phyloP scores from a whole-genome alignment of 1,140 invertebrate species.

The Leptinotarsa undecemlineata region DNA sequence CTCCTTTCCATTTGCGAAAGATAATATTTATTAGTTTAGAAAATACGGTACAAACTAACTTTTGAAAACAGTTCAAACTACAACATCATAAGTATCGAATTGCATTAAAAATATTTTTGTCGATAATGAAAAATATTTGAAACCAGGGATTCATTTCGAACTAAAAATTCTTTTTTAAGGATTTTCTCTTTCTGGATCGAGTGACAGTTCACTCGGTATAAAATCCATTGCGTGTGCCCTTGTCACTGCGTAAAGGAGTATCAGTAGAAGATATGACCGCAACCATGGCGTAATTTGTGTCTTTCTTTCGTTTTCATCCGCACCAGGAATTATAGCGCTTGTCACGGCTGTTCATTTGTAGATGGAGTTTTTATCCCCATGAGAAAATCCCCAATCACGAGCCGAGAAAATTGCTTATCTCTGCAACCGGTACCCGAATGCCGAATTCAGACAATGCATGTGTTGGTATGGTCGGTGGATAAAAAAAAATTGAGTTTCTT shows the following conservation, averaged over 20 bases:
- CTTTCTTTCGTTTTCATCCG: constrained; percentile 49
- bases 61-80: no score
- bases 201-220: not conserved
- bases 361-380: constrained; percentile 72
- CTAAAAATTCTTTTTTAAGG: no score
- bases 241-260: not conserved
- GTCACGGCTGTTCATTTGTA: constrained; percentile 75
- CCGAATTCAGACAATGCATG: constrained; percentile 40
- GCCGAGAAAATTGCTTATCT: constrained; percentile 69
- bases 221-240: not conserved
- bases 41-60: no score
- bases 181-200: no score
- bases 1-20: no score
- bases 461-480: constrained; percentile 14
- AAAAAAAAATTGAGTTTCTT: not conserved
- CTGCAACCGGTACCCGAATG: constrained; percentile 42
- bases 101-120: no score
- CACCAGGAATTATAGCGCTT: constrained; percentile 68
- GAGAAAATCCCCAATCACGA: constrained; percentile 71
- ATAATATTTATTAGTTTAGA: no score
- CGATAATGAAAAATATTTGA: no score
- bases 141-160: no score
- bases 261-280: constrained; percentile 28
- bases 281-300: constrained; percentile 29
- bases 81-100: no score